Conservation (phyloP, 64 coral and sea anemone genomes). For the Platygyra sinensis region DNA sequence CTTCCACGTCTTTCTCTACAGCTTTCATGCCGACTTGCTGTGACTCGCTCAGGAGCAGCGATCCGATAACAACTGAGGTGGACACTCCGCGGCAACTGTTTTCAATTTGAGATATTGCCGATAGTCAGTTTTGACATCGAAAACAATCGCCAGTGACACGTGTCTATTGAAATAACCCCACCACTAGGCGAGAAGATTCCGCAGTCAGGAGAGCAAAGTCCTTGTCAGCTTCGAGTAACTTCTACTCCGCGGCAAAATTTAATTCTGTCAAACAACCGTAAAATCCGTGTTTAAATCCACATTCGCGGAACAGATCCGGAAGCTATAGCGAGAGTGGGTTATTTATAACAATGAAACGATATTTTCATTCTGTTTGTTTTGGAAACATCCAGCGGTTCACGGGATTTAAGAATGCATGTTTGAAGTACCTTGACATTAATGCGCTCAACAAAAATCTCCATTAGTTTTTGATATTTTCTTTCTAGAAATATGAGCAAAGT, state of each 20-base stretch:
- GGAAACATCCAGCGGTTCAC: neutral
- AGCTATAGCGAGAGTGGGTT: neutral
- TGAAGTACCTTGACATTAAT: neutral
- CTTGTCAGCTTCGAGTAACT: no score
- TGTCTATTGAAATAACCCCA: no score
- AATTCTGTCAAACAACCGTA: neutral
- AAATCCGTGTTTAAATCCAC: neutral
- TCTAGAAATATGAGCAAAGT: neutral
- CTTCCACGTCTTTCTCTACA: no score
- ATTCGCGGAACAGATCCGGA: neutral
- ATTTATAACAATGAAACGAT: neutral
- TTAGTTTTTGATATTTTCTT: neutral
- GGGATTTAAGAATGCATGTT: neutral
- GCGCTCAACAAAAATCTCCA: neutral
- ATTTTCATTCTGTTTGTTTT: conserved; percentile 8
- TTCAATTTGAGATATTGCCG: no score
- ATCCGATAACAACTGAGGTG: no score
- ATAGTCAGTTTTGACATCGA: no score
- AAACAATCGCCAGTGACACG: no score
- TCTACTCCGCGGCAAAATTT: neutral
- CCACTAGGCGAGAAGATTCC: no score
- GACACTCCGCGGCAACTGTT: no score
- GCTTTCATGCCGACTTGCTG: no score
- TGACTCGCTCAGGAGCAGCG: no score
- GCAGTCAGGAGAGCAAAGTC: no score